A percentile compares a stretch with the other conserved stretches of the same genome.
phyloP scores from a whole-genome alignment of 2,888 invertebrate genomes.

The Coenonympha glycerion region DNA sequence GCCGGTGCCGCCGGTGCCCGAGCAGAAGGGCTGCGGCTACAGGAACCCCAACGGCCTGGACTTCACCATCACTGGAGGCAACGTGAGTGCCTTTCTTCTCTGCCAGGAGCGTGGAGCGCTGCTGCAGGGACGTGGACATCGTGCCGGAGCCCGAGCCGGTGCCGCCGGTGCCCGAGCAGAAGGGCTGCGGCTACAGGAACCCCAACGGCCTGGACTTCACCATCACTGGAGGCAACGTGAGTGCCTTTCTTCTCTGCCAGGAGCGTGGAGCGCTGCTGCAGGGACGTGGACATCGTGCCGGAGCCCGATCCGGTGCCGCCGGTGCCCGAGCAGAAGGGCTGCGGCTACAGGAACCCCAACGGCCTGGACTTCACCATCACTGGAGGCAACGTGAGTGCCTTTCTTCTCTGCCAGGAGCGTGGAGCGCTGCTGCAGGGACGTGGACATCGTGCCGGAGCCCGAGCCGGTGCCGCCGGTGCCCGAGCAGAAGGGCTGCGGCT shows the following conservation, averaged over 20 bases:
- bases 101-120: constrained; percentile 84
- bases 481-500: constrained; percentile 71
- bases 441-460: constrained; percentile 39
- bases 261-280: constrained; percentile 86
- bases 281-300: constrained; percentile 45
- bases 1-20: constrained; percentile 46
- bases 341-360: constrained; percentile 76
- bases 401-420: constrained; percentile 82
- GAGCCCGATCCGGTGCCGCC: constrained; percentile 35
- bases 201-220: constrained; percentile 75
- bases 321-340: constrained; percentile 60
- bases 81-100: constrained; percentile 44
- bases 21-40: constrained; percentile 73
- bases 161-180: constrained; percentile 51
- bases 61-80: constrained; percentile 71
- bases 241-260: constrained; percentile 76
- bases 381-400: constrained; percentile 58
- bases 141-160: constrained; percentile 32
- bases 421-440: constrained; percentile 83
- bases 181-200: constrained; percentile 78
- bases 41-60: constrained; percentile 76
- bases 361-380: constrained; percentile 76
- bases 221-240: constrained; percentile 65
- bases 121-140: constrained; percentile 76
- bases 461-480: constrained; percentile 45